A percentile compares a stretch with the other conserved stretches of the same genome.
phyloP scores from a whole-genome alignment of 2,888 invertebrate species.

The Heliconius ismenius region DNA sequence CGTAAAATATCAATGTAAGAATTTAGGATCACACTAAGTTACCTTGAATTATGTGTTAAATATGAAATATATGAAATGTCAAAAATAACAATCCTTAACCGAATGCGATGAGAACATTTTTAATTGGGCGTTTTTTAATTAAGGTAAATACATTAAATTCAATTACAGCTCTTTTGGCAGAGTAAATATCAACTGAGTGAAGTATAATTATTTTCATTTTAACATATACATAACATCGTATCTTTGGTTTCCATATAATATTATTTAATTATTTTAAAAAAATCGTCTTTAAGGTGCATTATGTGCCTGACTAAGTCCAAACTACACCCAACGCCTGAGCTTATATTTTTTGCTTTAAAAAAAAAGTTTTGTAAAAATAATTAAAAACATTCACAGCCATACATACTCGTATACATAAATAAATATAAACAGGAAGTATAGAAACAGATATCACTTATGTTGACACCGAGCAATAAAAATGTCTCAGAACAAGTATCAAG shows the following conservation, averaged over 20 bases:
- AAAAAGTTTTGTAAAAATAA: neutral
- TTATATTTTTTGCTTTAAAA: neutral
- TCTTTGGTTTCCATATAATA: neutral
- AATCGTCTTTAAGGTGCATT: neutral
- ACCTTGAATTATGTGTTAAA: conserved; percentile 22
- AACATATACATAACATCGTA: neutral
- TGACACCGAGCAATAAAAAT: conserved; percentile 63
- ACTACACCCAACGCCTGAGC: too few relatives aligned
- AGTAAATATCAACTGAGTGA: neutral
- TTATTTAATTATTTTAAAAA: neutral
- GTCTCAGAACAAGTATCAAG: conserved; percentile 71
- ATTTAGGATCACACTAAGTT: neutral
- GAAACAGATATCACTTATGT: conserved; percentile 53
- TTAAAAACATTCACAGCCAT: neutral
- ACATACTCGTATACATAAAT: conserved; percentile 33
- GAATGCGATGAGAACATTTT: conserved; percentile 24
- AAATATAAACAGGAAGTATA: conserved; percentile 52
- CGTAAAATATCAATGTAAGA: neutral
- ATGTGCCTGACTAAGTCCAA: too few relatives aligned
- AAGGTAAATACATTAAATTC: neutral
- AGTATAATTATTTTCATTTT: neutral
- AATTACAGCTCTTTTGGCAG: neutral
- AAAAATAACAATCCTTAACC: conserved; percentile 26
- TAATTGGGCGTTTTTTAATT: conserved; percentile 11
- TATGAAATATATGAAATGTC: conserved; percentile 24